Percentiles rank a stretch among this genome's conserved stretches.
phyloP scores from a whole-genome alignment of 2,113 vertebrate species.

The Lates calcarifer region DNA sequence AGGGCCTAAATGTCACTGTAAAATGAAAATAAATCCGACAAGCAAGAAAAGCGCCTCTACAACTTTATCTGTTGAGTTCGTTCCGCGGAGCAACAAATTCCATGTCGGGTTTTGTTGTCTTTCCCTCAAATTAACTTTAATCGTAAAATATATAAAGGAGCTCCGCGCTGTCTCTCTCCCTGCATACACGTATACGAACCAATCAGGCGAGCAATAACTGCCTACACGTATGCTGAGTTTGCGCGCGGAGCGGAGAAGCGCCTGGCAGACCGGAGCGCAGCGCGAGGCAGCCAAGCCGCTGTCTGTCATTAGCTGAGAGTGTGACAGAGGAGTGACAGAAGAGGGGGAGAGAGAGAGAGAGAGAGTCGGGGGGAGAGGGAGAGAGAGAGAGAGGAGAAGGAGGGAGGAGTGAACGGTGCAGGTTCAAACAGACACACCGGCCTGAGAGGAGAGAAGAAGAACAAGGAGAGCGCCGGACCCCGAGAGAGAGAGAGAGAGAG shows the following conservation, averaged over 20 bases:
- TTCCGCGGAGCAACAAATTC: constrained; percentile 68
- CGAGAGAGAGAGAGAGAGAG: too few relatives aligned
- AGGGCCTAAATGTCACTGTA: not conserved
- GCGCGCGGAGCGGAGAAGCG: constrained; percentile 86
- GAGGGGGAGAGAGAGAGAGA: constrained; percentile 63
- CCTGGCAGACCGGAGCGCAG: constrained; percentile 72
- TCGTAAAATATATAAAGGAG: constrained; percentile 87
- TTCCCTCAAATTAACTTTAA: constrained; percentile 85
- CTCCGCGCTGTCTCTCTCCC: constrained; percentile 64
- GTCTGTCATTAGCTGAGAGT: constrained; percentile 84
- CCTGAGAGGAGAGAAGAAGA: constrained; percentile 65
- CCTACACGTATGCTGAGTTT: constrained; percentile 86
- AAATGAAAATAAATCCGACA: not conserved
- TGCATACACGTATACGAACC: constrained; percentile 81
- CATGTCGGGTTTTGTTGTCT: constrained; percentile 78
- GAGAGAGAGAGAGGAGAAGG: constrained; percentile 46
- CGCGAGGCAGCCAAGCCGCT: constrained; percentile 80
- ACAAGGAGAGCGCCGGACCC: constrained; percentile 49
- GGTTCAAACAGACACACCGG: constrained; percentile 47
- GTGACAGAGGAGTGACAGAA: constrained; percentile 71
- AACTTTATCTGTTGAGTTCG: constrained; percentile 58
- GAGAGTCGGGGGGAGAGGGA: constrained; percentile 67
- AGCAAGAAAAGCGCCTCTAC: not conserved
- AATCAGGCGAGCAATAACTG: constrained; percentile 87
- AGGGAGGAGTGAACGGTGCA: constrained; percentile 44